Conservation (phyloP, 2,113 vertebrate genomes). For the Cygnus buccinator region DNA sequence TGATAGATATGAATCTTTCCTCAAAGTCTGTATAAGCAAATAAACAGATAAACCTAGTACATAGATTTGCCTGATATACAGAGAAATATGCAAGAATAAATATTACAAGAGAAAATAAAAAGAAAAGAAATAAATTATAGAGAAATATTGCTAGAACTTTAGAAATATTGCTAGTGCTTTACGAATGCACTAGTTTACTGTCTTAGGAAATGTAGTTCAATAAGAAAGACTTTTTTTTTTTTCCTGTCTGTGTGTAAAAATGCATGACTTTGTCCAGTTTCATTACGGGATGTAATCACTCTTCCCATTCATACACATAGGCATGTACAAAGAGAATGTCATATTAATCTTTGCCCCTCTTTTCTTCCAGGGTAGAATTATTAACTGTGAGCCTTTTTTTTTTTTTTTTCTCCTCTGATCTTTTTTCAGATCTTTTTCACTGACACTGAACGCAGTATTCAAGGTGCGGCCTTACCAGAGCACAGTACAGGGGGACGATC, state of each 20-base stretch:
- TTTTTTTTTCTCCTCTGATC: neutral
- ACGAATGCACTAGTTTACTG: neutral
- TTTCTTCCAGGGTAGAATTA: neutral
- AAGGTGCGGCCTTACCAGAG: too few species aligned
- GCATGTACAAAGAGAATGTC: neutral
- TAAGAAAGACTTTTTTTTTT: neutral
- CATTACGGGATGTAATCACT: neutral
- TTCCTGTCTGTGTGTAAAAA: neutral
- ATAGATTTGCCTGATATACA: neutral
- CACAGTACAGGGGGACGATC: too few species aligned
- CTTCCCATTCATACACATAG: neutral
- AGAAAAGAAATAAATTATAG: neutral
- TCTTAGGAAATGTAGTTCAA: neutral
- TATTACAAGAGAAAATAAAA: neutral
- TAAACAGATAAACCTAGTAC: neutral
- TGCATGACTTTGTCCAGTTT: neutral
- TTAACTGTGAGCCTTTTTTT: neutral
- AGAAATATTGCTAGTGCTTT: neutral
- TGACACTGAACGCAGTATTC: too few species aligned
- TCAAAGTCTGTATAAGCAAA: neutral
- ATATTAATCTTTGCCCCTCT: neutral
- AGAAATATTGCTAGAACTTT: neutral
- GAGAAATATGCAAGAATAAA: neutral
- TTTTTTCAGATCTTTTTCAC: neutral
- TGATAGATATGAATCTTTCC: neutral